Conservation (phyloP, 1,140 invertebrate genomes). For the Epicauta chinensis region DNA sequence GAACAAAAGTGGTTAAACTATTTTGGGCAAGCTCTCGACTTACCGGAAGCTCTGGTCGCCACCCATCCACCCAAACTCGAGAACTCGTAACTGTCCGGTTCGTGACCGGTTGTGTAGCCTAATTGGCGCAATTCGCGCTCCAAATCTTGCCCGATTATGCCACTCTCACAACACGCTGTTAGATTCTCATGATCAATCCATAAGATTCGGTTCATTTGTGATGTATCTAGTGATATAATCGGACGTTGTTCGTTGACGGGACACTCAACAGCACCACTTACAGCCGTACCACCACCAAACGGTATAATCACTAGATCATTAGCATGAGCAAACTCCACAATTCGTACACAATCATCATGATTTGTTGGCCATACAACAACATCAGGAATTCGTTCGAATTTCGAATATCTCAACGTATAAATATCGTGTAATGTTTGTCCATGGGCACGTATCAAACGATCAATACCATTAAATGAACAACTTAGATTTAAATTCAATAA, state of each 20-base stretch:
- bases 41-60: slow-evolving; percentile 82
- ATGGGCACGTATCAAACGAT: slow-evolving; percentile 86
- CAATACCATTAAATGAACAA: slow-evolving; percentile 71
- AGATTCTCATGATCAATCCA: slow-evolving; percentile 91
- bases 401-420: slow-evolving; percentile 59
- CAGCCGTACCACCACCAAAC: slow-evolving; percentile 94
- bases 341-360: slow-evolving; percentile 75
- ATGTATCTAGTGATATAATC: slow-evolving; percentile 89
- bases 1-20: background rate
- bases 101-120: slow-evolving; percentile 83
- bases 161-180: slow-evolving; percentile 75
- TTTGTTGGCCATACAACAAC: slow-evolving; percentile 85
- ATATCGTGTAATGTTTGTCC: slow-evolving; percentile 94
- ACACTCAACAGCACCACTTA: slow-evolving; percentile 85
- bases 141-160: slow-evolving; percentile 92
- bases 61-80: slow-evolving; percentile 98
- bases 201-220: slow-evolving; percentile 92
- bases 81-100: slow-evolving; percentile 97
- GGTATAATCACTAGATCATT: slow-evolving; percentile 85
- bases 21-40: background rate
- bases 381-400: slow-evolving; percentile 83
- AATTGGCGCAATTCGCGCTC: slow-evolving; percentile 65
- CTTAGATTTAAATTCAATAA: slow-evolving; percentile 57
- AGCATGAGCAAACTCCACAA: slow-evolving; percentile 71
- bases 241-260: slow-evolving; percentile 72